Base-by-base conservation (phyloP, 2,113 vertebrate species). In the Oryzias woworae region DNA sequence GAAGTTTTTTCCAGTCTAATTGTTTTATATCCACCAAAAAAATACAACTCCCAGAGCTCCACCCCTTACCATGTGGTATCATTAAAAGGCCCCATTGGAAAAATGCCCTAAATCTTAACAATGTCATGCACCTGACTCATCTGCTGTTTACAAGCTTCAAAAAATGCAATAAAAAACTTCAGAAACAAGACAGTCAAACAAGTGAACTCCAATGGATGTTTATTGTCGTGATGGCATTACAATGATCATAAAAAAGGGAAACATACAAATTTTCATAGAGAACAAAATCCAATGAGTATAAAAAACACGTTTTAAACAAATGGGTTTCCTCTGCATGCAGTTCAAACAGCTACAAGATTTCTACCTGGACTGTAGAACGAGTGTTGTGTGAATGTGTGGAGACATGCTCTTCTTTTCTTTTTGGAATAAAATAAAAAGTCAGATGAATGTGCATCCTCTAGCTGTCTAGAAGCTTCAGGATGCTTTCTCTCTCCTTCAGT, bases 401-500 rank as follows among this genome's bases (percentile, higher is more conserved):
- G 24, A 24, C 36, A 10, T 36, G 2, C 10, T 36, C 36, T 36
- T 36, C 36, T 36, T 36, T 36, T 36, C 8, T 36, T 20, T 15
- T 43, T 48, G 23, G 10, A 24, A 44, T 62, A 18, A 52, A 44
- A 54, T 42, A 47, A 4, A 16, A 24, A 45, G 20, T 14, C 41
- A 62, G 1, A 48, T 20, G 3, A 10, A 20, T 12, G 3, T 47
- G 14, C 31, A 31, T 2, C 15, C 18, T 41, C 36, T 87, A 98
- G 75, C 95, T 94, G 1, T 98, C 97, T 58, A 99, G 89, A 23
- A 98, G 87, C 80, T 98, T 98, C 4, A 98, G 93, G 78, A 99
- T 98, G 87, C 96, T 98, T 70, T 99, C 97, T 1, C 97, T 92
- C 77, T 98, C 97, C 78, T 98, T 98, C 74, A 99, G 88, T 0